A percentile compares a stretch with the other conserved stretches of the same genome.
Evolutionary conservation across 2,888 invertebrate genomes (phyloP).

Genomic region (Cotesia congregata): DNA sequence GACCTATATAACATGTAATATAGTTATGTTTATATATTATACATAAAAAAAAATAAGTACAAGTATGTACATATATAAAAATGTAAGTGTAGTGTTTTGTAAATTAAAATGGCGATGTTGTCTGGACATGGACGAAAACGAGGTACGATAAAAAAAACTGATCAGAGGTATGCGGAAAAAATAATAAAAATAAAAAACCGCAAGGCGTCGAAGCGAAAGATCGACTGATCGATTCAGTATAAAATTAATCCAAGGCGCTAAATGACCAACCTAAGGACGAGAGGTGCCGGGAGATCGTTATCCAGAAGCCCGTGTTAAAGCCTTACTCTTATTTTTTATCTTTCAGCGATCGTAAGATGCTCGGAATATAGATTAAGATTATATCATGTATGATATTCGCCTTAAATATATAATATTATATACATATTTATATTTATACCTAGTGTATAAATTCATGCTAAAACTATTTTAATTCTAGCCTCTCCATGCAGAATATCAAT

Average conservation of each 20-base stretch:
- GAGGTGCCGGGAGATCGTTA: slow-evolving; percentile 49
- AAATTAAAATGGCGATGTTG: not conserved
- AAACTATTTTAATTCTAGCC: not conserved
- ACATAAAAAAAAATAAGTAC: not conserved
- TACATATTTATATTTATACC: no score
- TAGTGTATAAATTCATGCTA: not conserved
- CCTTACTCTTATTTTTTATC: slow-evolving; percentile 20
- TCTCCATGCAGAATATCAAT: not conserved
- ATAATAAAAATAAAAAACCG: not conserved
- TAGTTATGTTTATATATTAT: no score
- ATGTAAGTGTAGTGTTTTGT: not conserved
- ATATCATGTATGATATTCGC: not conserved
- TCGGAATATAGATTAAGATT: slow-evolving; percentile 10
- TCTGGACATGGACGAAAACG: slow-evolving; percentile 6
- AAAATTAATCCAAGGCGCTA: slow-evolving; percentile 39
- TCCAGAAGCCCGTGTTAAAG: slow-evolving; percentile 44
- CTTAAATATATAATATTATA: not conserved
- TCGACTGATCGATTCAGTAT: slow-evolving; percentile 32
- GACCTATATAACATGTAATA: no score
- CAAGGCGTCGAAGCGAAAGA: slow-evolving; percentile 13
- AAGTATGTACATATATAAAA: not conserved
- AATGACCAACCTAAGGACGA: slow-evolving; percentile 40
- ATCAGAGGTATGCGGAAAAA: not conserved
- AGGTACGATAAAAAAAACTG: slow-evolving; percentile 5
- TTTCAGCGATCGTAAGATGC: slow-evolving; percentile 8